Evolutionary conservation across 2,113 vertebrate genomes (phyloP), one percentile per base, ranked within the genome.

Genomic region (Festucalex cinctus): DNA sequence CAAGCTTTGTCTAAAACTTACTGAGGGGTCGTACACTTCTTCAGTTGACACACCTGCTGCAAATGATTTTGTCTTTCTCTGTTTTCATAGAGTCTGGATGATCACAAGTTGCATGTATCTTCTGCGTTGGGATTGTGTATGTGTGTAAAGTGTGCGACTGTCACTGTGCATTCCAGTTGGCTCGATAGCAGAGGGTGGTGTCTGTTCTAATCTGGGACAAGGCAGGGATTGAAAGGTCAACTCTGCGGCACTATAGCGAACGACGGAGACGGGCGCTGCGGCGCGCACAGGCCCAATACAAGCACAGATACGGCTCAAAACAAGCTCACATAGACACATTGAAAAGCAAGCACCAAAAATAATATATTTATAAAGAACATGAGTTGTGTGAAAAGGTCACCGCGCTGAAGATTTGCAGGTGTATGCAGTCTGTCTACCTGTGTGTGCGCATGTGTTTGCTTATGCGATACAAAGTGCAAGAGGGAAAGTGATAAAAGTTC

Each of bases 201-300:
- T 91, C 89, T 85, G 77, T 80, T 89, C 75, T 87, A 86, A 91
- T 91, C 85, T 85, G 82, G 83, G 85, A 81, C 84, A 87, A 82
- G 83, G 79, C 70, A 72, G 71, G 72, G 77, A 90, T 80, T 81
- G 86, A 89, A 91, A 90, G 87, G 89, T 91, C 89, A 89, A 74
- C 80, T 74, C 76, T 75, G 69, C 78, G 73, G 71, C 75, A 70
- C 77, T 76, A 84, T 81, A 79, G 71, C 75, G 32, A 81, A 24
- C 64, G 51, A 88, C n/a, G 74, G 41, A 78, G 0, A 82, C 59
- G 76, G 63, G 76, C 32, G 60, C 66, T 44, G 24, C 58, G 41
- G 72, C 46, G 70, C 58, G 51, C 64, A 56, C 28, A 67, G 64
- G 73, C 69, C 72, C 32, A 20, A 69, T 54, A 69, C 20, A 81